Evolutionary conservation across 2,113 vertebrate species (phyloP).

Genomic region (Tachysurus fulvidraco): DNA sequence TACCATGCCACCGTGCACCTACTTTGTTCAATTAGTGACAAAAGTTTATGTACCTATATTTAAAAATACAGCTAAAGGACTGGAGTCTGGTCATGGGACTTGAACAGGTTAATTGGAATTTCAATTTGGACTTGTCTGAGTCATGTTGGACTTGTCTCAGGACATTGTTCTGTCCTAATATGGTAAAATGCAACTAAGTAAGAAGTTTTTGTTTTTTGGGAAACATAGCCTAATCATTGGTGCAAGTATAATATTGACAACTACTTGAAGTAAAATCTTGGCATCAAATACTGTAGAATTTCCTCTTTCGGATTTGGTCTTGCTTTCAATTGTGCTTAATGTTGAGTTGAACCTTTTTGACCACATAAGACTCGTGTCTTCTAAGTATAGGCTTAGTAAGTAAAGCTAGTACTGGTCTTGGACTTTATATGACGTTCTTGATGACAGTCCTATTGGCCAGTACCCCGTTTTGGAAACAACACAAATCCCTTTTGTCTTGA

Average conservation of each 20-base stretch:
- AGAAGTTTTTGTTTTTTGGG: background rate
- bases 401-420: background rate
- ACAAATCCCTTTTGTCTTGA: background rate
- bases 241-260: background rate
- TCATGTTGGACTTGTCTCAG: too few species aligned
- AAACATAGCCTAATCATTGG: background rate
- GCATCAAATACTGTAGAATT: background rate
- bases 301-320: background rate
- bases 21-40: background rate
- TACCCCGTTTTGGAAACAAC: background rate
- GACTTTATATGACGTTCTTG: background rate
- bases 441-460: background rate
- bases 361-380: background rate
- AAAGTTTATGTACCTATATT: too few species aligned
- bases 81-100: background rate
- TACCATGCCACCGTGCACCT: too few species aligned
- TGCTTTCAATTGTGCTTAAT: background rate
- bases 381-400: background rate
- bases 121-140: background rate
- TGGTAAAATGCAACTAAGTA: background rate
- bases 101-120: background rate
- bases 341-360: background rate
- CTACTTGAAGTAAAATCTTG: background rate
- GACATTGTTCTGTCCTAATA: background rate
- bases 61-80: background rate